A percentile compares a stretch with the other conserved stretches of the same genome.
Evolutionary conservation across 2,797 vertebrate genomes (phyloP).

Genomic region (Rachycentron canadum): DNA sequence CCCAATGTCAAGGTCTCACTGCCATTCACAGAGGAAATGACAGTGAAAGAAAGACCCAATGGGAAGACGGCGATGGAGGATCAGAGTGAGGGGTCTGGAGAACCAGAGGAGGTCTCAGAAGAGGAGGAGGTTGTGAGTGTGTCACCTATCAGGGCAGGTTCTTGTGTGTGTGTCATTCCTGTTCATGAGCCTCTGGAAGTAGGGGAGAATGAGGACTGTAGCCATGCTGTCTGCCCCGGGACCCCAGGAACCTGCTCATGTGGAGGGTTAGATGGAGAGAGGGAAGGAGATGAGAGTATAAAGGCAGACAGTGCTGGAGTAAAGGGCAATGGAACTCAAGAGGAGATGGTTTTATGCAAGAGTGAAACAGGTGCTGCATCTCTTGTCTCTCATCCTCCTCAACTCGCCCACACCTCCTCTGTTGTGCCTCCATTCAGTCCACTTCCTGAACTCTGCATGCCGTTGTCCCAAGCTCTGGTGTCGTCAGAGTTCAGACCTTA

Average conservation of each 20-base stretch:
- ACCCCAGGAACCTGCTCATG: conserved; percentile 79
- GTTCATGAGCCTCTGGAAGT: conserved; percentile 90
- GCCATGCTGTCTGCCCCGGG: conserved; percentile 89
- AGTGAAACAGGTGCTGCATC: conserved; percentile 46
- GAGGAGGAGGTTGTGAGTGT: conserved; percentile 63
- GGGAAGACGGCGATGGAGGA: conserved; percentile 29
- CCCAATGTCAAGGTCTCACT: conserved; percentile 56
- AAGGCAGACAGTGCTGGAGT: neutral
- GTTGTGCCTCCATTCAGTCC: conserved; percentile 49
- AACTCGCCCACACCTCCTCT: conserved; percentile 57
- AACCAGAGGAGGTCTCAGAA: conserved; percentile 79
- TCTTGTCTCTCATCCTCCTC: conserved; percentile 67
- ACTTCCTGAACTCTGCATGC: conserved; percentile 71
- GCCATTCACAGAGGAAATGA: conserved; percentile 41
- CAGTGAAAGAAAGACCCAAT: conserved; percentile 25
- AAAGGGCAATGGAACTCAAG: conserved; percentile 2
- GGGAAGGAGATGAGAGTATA: conserved; percentile 23
- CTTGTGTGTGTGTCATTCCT: conserved; percentile 79
- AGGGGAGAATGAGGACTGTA: conserved; percentile 94
- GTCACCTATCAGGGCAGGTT: conserved; percentile 71
- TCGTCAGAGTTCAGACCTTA: conserved; percentile 60
- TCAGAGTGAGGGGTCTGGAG: conserved; percentile 60
- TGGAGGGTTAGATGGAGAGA: conserved; percentile 67
- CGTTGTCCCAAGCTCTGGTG: conserved; percentile 67
- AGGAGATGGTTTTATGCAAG: conserved; percentile 40